Conservation (phyloP, 1,140 invertebrate genomes). For the Macrobrachium rosenbergii region DNA sequence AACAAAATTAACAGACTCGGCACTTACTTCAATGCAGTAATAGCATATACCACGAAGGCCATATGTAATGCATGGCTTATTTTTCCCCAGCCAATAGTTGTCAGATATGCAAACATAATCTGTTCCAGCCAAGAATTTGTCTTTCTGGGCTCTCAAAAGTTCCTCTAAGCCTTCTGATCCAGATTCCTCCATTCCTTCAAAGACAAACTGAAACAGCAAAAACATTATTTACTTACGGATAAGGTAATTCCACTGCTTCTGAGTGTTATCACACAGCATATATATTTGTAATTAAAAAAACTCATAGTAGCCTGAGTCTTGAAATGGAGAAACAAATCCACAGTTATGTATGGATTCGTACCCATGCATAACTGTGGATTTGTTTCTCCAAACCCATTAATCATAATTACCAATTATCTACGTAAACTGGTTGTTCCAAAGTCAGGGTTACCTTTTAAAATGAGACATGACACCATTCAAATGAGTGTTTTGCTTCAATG, state of each 20-base stretch:
- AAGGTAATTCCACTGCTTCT: not conserved
- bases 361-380: too few species aligned
- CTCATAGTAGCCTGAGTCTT: too few species aligned
- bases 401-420: too few species aligned
- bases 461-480: too few species aligned
- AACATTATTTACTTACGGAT: not conserved
- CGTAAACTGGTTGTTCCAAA: too few species aligned
- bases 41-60: constrained; percentile 95
- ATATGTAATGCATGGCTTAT: constrained; percentile 97
- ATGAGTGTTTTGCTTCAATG: too few species aligned
- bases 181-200: constrained; percentile 99
- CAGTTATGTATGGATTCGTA: too few species aligned
- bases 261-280: too few species aligned
- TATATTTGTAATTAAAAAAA: too few species aligned
- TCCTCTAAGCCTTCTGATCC: constrained; percentile 96
- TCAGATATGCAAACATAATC: constrained; percentile 99
- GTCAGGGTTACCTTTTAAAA: too few species aligned
- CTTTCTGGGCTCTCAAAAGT: constrained; percentile 81
- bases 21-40: constrained; percentile 82
- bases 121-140: constrained; percentile 84
- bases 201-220: constrained; percentile 81
- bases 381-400: too few species aligned
- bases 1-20: not conserved
- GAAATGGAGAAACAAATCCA: too few species aligned
- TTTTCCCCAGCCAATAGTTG: constrained; percentile 98